A percentile compares a stretch with the other conserved stretches of the same genome.
Conservation (phyloP, 1,140 invertebrate genomes). For the Whitmania pigra region DNA sequence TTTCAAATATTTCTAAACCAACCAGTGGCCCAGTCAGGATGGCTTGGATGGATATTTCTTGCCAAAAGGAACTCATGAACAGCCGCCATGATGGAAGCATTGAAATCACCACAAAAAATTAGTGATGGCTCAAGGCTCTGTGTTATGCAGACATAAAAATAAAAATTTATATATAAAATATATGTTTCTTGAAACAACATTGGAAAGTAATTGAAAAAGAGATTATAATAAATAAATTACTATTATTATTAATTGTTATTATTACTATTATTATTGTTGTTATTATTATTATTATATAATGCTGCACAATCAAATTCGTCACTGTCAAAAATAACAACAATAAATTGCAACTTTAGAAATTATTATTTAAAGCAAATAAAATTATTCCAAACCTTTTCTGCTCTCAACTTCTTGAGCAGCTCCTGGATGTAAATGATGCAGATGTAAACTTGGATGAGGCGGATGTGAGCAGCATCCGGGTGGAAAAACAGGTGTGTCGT, state of each 20-base stretch:
- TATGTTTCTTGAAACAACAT: neutral
- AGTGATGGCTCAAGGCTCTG: constrained; percentile 29
- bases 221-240: too few relatives aligned
- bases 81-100: constrained; percentile 34
- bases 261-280: constrained; percentile 1
- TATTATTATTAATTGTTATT: constrained; percentile 14
- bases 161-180: too few relatives aligned
- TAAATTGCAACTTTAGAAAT: constrained; percentile 12
- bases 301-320: neutral
- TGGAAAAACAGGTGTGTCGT: constrained; percentile 88
- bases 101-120: constrained; percentile 44
- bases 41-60: constrained; percentile 30
- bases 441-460: constrained; percentile 52
- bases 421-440: constrained; percentile 30
- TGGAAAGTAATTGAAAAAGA: too few relatives aligned
- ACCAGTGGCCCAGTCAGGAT: constrained; percentile 33
- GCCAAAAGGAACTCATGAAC: constrained; percentile 34
- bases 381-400: constrained; percentile 29
- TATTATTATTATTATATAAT: constrained; percentile 15
- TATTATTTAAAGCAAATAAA: neutral
- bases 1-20: neutral
- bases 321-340: neutral
- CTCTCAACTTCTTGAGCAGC: constrained; percentile 28
- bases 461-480: constrained; percentile 70
- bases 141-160: too few relatives aligned